Conservation (phyloP, 92 coral and sea anemone genomes). For the Phenganax marumi region DNA sequence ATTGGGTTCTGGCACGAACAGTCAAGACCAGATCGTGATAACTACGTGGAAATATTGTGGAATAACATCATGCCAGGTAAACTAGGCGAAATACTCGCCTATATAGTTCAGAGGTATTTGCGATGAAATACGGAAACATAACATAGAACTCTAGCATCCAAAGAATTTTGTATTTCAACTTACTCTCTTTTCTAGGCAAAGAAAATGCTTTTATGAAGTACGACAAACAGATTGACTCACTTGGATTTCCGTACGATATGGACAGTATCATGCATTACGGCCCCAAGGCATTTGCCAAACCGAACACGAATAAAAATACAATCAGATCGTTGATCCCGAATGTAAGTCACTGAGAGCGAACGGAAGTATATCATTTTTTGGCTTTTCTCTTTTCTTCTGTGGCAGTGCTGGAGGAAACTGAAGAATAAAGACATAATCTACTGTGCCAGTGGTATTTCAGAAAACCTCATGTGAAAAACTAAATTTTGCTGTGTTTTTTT, state of each 20-base stretch:
- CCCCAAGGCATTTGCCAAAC: constrained; percentile 1
- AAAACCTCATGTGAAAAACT: not conserved
- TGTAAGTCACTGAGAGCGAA: not conserved
- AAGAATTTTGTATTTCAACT: not conserved
- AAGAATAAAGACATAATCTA: not conserved
- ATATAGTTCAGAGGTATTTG: not conserved
- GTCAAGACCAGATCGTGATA: constrained; percentile 33
- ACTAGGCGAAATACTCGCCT: not conserved
- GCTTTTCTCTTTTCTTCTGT: too few relatives aligned
- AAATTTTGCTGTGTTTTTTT: not conserved
- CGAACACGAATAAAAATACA: not conserved
- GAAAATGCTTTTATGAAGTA: not conserved
- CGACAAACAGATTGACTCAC: not conserved
- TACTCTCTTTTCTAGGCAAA: not conserved
- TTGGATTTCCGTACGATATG: constrained; percentile 18
- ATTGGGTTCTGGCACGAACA: constrained; percentile 43
- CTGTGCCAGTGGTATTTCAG: not conserved
- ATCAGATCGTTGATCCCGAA: constrained; percentile 1
- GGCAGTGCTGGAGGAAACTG: too few relatives aligned
- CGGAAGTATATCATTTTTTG: too few relatives aligned
- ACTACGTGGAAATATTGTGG: not conserved
- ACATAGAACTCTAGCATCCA: too few relatives aligned
- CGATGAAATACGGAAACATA: not conserved
- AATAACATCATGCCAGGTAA: constrained; percentile 10
- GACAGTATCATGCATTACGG: constrained; percentile 38